phyloP scores from a whole-genome alignment of 2,797 vertebrate genomes.

The Nyctibius grandis region DNA sequence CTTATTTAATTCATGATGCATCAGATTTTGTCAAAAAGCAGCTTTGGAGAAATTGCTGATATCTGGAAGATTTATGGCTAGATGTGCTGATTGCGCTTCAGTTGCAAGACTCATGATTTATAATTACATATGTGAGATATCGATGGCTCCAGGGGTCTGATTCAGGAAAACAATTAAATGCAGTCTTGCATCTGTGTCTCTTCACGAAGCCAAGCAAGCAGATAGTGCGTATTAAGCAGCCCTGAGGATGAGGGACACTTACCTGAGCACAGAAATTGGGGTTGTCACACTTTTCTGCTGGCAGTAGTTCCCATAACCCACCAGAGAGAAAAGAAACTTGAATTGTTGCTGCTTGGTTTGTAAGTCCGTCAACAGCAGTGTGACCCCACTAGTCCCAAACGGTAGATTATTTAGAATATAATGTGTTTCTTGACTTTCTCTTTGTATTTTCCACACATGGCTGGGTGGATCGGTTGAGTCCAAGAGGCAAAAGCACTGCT shows the following conservation, averaged over 20 bases:
- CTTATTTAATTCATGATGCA: background rate
- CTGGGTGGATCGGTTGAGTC: background rate
- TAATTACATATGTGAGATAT: background rate
- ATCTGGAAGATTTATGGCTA: background rate
- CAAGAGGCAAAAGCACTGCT: background rate
- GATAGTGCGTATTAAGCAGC: background rate
- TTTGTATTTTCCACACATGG: background rate
- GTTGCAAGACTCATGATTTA: background rate
- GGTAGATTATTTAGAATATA: background rate
- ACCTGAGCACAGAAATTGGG: background rate
- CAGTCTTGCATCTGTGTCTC: background rate
- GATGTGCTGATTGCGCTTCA: background rate
- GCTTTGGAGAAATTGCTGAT: background rate
- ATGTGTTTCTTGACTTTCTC: background rate
- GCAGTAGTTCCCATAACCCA: background rate
- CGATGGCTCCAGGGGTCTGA: background rate
- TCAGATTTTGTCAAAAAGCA: background rate
- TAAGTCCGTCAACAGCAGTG: background rate
- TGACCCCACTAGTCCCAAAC: background rate
- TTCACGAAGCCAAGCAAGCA: background rate
- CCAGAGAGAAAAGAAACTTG: background rate
- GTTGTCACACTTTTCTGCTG: accelerated
- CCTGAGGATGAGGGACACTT: background rate
- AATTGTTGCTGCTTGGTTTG: background rate
- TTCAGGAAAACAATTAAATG: background rate